These are phyloP conservation scores for Melangyna quadrimaculata DNA, from an alignment of 2,888 invertebrate species.

Conservation along the genomic window DNA sequence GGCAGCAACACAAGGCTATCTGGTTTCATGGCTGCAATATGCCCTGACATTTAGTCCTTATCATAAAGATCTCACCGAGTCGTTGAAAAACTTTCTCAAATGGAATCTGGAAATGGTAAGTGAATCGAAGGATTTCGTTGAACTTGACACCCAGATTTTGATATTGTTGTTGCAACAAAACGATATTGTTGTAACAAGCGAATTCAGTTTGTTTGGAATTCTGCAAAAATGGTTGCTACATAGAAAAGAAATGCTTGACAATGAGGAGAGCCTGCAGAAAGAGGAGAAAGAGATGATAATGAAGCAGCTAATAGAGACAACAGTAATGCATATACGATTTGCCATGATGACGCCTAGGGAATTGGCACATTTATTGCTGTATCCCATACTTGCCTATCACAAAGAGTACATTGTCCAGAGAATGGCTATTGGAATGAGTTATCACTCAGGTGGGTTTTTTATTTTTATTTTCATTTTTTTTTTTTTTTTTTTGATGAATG, in stretches of 20 bases:
- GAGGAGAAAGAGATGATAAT: conserved; percentile 84
- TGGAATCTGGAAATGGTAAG: conserved; percentile 95
- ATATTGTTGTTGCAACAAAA: conserved; percentile 90
- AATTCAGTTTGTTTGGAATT: conserved; percentile 89
- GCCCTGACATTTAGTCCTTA: conserved; percentile 89
- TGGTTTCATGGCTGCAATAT: conserved; percentile 96
- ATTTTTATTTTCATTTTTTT: no score
- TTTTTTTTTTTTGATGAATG: no score
- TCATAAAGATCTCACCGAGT: conserved; percentile 82
- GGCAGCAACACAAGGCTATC: conserved; percentile 89
- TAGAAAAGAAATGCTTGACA: conserved; percentile 84
- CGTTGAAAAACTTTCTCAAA: conserved; percentile 91
- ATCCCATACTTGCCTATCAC: conserved; percentile 89
- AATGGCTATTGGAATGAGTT: conserved; percentile 94
- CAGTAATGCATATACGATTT: conserved; percentile 91
- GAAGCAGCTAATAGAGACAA: conserved; percentile 86
- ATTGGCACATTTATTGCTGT: conserved; percentile 89
- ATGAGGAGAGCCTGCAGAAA: conserved; percentile 81
- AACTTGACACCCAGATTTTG: conserved; percentile 90
- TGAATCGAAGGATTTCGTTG: conserved; percentile 89
- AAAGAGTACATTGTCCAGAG: conserved; percentile 93
- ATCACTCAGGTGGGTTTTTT: conserved; percentile 88
- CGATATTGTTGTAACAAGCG: conserved; percentile 93
- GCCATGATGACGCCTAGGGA: conserved; percentile 97
- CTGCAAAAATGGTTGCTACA: conserved; percentile 90